Conservation (phyloP, 2,113 vertebrate genomes). For the Macrotus californicus region DNA sequence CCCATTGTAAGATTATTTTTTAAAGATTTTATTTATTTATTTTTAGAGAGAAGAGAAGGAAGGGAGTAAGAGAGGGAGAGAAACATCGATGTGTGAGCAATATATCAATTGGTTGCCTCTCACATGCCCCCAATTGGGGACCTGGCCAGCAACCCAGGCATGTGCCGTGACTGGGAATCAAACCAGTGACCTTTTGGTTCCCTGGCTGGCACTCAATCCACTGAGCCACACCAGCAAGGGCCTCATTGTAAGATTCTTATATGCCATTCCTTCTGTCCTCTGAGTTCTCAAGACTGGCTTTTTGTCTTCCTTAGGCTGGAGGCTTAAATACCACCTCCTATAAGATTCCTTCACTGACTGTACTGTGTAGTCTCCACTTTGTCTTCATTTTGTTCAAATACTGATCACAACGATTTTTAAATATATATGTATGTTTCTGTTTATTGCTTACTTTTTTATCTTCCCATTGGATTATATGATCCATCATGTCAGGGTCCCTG, state of each 20-base stretch:
- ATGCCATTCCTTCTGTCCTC: background rate
- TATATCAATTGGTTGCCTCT: no score
- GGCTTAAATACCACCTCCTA: background rate
- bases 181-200: no score
- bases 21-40: no score
- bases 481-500: background rate
- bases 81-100: no score
- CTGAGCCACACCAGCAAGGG: no score
- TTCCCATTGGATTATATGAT: slow-evolving; percentile 15
- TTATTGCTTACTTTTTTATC: slow-evolving; percentile 25
- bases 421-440: background rate
- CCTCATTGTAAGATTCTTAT: background rate
- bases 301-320: background rate
- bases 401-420: background rate
- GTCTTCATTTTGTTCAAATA: slow-evolving; percentile 17
- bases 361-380: background rate
- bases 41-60: no score
- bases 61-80: no score
- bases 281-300: background rate
- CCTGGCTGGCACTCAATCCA: no score
- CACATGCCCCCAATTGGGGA: no score
- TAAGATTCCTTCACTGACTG: background rate
- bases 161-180: no score
- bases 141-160: no score
- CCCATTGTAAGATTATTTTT: background rate